phyloP scores from a whole-genome alignment of 2,888 invertebrate species.

The Tenthredo distinguenda region DNA sequence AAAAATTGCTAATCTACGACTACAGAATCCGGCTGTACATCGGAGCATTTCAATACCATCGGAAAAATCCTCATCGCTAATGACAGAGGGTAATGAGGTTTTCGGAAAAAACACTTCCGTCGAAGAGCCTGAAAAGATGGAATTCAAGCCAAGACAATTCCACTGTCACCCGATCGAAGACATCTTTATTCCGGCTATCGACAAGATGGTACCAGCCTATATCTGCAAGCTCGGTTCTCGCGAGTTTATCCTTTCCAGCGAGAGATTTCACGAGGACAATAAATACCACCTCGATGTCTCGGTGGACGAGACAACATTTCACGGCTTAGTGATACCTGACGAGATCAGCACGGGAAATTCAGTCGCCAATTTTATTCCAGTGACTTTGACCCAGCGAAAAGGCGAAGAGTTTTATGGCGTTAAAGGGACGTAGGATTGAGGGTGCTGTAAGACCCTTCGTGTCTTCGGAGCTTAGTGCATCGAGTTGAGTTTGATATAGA shows the following conservation, averaged over 20 bases:
- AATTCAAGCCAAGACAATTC: slow-evolving; percentile 58
- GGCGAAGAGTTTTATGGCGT: slow-evolving; percentile 64
- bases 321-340: slow-evolving; percentile 54
- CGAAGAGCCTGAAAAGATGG: not conserved
- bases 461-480: not conserved
- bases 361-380: slow-evolving; percentile 62
- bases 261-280: slow-evolving; percentile 66
- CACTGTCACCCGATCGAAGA: slow-evolving; percentile 63
- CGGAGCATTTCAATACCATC: not conserved
- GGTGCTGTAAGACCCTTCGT: not conserved
- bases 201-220: slow-evolving; percentile 66
- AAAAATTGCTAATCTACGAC: slow-evolving; percentile 65
- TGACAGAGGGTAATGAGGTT: not conserved
- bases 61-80: not conserved
- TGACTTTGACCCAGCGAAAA: slow-evolving; percentile 65
- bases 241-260: slow-evolving; percentile 67
- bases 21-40: slow-evolving; percentile 44
- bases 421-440: slow-evolving; percentile 49
- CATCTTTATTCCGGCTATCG: slow-evolving; percentile 64
- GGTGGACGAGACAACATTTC: slow-evolving; percentile 62
- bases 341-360: slow-evolving; percentile 54
- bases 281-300: slow-evolving; percentile 62
- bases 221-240: slow-evolving; percentile 62
- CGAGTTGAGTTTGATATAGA: not conserved
- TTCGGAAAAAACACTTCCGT: not conserved